Evolutionary conservation across 2,888 invertebrate species (phyloP), one percentile per base, ranked within the genome.

Genomic region (Ornithoptera priamus): DNA sequence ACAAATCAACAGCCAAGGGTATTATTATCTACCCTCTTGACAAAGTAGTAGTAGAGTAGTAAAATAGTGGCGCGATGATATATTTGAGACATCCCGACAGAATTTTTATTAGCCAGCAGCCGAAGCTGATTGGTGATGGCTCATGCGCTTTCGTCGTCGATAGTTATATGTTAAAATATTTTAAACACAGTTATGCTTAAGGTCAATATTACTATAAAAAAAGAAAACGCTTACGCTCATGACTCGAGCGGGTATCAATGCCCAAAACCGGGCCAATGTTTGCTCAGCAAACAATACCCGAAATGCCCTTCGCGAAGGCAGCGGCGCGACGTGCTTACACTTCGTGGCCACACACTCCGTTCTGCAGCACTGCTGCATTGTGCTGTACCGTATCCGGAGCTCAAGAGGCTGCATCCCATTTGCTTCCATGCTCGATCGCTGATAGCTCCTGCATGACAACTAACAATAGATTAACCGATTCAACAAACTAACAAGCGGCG

Each of bases 281-380:
- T 76, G 75, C 67, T 76, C 68, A 75, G 75, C 73, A 76, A 76
- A 77, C 76, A 77, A 71, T 65, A 72, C 73, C 74, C 74, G 70
- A 74, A 74, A 73, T 73, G 72, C 74, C 74, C 75, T 73, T 73
- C 73, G 71, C 70, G 77, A 72, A 72, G 70, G 68, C 70, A 68
- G 64, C 72, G 70, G 62, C 65, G 72, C 67, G 78, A 68, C 65
- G 65, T 57, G 69, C 68, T 20, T 50, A 56, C 15, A 39, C 24
- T 18, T 24, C 62, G 56, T 67, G 50, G 62, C 64, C 67, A 60
- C 56, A 50, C n/a, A 68, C 12, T 39, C 15, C 61, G 61, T 7
- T 20, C 53, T 39, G 39, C 39, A 39, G 39, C 39, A 39, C 10
- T 30, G 30, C 30, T 30, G 30, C 5, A 30, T 30, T 30, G 30